A percentile compares a stretch with the other conserved stretches of the same genome.
Conservation (phyloP, 2,888 invertebrate species). For the Erynnis tages region DNA sequence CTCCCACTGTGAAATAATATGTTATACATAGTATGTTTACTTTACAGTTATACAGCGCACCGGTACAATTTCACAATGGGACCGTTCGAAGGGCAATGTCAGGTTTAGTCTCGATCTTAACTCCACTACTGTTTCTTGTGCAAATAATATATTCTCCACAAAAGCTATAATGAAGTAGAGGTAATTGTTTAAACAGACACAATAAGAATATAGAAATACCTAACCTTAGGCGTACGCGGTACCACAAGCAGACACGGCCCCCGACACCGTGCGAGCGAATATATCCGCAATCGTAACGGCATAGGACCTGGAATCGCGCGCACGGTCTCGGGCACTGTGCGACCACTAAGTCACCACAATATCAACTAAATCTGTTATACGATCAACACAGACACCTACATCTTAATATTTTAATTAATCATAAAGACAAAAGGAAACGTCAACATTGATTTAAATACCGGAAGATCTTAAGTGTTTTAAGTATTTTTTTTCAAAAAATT, state of each 20-base stretch:
- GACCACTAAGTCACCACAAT: conserved; percentile 43
- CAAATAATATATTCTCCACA: conserved; percentile 73
- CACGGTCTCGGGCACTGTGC: conserved; percentile 5
- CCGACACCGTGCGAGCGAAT: conserved; percentile 24
- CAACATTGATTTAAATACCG: conserved; percentile 70
- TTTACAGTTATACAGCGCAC: not conserved
- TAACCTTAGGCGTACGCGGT: conserved; percentile 56
- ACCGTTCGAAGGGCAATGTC: conserved; percentile 35
- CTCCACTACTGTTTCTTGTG: conserved; percentile 76
- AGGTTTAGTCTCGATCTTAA: conserved; percentile 57
- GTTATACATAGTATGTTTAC: not conserved
- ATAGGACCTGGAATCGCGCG: not conserved
- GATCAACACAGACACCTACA: conserved; percentile 77
- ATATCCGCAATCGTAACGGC: conserved; percentile 29
- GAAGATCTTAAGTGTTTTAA: conserved; percentile 74
- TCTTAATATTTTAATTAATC: conserved; percentile 74
- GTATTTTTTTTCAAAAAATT: conserved; percentile 35
- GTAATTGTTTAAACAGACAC: conserved; percentile 78
- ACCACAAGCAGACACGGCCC: conserved; percentile 24
- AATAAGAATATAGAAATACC: conserved; percentile 79
- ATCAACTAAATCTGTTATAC: conserved; percentile 78
- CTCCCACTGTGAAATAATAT: conserved; percentile 10
- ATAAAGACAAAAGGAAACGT: conserved; percentile 76
- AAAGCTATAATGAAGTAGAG: conserved; percentile 75
- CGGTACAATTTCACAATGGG: not conserved